Conservation (phyloP, 2,888 invertebrate species). For the Alentia gelatinosa region DNA sequence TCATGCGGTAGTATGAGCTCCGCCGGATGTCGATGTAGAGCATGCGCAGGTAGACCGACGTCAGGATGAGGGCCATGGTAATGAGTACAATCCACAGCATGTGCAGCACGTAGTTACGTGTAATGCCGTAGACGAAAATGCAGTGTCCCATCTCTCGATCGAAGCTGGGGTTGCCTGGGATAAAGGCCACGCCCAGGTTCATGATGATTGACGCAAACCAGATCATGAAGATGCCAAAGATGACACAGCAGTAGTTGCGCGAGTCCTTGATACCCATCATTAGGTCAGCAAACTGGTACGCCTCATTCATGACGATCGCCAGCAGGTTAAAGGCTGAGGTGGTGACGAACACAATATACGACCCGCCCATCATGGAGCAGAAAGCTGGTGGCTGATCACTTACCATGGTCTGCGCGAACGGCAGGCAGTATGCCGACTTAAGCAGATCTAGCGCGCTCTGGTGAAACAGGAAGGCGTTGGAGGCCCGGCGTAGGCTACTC, state of each 20-base stretch:
- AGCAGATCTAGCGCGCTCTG: slow-evolving; percentile 75
- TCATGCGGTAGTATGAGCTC: slow-evolving; percentile 65
- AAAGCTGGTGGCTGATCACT: slow-evolving; percentile 67
- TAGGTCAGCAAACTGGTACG: slow-evolving; percentile 74
- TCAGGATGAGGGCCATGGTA: slow-evolving; percentile 90
- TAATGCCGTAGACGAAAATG: slow-evolving; percentile 91
- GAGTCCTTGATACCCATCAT: slow-evolving; percentile 66
- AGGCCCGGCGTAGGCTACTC: slow-evolving; percentile 71
- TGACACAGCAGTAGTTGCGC: slow-evolving; percentile 85
- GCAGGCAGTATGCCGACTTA: slow-evolving; percentile 77
- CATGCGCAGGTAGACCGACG: slow-evolving; percentile 89
- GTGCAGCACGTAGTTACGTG: slow-evolving; percentile 93
- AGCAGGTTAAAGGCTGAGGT: slow-evolving; percentile 95
- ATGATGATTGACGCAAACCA: slow-evolving; percentile 96
- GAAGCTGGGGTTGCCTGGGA: slow-evolving; percentile 83
- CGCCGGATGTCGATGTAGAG: slow-evolving; percentile 84
- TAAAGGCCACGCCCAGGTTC: slow-evolving; percentile 86
- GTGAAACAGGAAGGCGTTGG: slow-evolving; percentile 77
- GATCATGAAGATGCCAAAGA: slow-evolving; percentile 95
- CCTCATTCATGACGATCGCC: slow-evolving; percentile 79
- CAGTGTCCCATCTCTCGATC: slow-evolving; percentile 83
- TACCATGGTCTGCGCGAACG: slow-evolving; percentile 75
- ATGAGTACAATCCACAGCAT: slow-evolving; percentile 94
- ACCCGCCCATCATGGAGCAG: slow-evolving; percentile 92
- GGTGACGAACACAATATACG: slow-evolving; percentile 92